These are phyloP conservation scores for Orchesella flavescens DNA, from an alignment of 2,888 invertebrate genomes.

Conservation along the genomic window DNA sequence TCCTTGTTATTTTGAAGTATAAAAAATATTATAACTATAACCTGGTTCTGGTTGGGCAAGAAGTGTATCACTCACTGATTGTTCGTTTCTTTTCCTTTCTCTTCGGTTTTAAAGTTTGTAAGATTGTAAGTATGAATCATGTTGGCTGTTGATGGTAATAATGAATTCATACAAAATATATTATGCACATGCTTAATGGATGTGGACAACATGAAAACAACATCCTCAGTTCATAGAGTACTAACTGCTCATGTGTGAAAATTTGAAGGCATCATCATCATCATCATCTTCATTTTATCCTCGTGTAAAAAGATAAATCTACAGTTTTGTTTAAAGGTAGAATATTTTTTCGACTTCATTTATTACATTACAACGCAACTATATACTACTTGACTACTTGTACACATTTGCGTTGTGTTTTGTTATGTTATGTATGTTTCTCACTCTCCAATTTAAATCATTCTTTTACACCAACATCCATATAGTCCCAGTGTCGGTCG, in stretches of 20 bases:
- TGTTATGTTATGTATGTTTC: not conserved
- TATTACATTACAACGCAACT: not conserved
- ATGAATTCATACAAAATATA: constrained; percentile 43
- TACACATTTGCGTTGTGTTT: not conserved
- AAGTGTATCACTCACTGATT: not conserved
- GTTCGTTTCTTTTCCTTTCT: too few species aligned
- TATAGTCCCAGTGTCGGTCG: constrained; percentile 10
- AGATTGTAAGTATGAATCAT: constrained; percentile 35
- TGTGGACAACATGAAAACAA: constrained; percentile 10
- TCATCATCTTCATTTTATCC: not conserved
- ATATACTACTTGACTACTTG: not conserved
- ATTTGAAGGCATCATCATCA: not conserved
- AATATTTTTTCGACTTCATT: too few species aligned
- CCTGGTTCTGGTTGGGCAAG: not conserved
- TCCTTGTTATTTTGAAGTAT: too few species aligned
- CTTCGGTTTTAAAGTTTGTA: too few species aligned
- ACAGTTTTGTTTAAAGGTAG: not conserved
- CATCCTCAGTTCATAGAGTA: not conserved
- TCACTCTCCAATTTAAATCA: constrained; percentile 3
- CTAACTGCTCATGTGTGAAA: constrained; percentile 19
- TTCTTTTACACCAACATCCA: not conserved
- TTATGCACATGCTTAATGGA: constrained; percentile 53
- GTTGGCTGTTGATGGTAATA: constrained; percentile 16
- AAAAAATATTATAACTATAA: not conserved
- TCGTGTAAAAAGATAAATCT: too few species aligned